Base-by-base conservation (phyloP, 2,113 vertebrate genomes). In the Rafetus swinhoei region DNA sequence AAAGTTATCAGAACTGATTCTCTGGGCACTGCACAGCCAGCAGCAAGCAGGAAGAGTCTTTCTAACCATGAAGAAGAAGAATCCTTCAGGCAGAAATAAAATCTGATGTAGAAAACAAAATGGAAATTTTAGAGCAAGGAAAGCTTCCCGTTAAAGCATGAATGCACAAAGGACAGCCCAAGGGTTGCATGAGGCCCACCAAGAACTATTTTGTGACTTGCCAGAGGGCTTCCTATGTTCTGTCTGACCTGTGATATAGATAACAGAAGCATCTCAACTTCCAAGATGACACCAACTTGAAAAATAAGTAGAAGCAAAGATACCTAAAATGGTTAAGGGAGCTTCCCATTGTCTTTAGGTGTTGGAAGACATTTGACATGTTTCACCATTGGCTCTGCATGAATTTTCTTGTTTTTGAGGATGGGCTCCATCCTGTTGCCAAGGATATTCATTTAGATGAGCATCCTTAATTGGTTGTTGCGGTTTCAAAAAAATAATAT, bases 1-100 rank as follows among this genome's bases (percentile, higher is more conserved):
- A 96, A 45, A 97, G 93, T 94, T 94, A 94, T 94, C 96, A 92
- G 93, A 94, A 94, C 89, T 87, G 91, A 92, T 94, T 94, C 94
- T 90, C 84, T 0, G 3, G 93, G 93, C 92, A 88, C 10, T 85
- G 94, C 86, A 95, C 97, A 94, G 96, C 97, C 89, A 91, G 94
- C 85, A 96, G 96, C 93, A 93, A 96, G 92, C 55, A 56, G 60
- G 60, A 60, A 39, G 85, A 87, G 76, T 82, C 55, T 95, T 96
- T 93, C 84, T 86, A 94, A 95, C 88, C 87, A 59, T 2, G 13
- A 85, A 74, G 19, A 74, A 93, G 76, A 12, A 18, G 7, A 94
- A 81, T 60, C 82, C 84, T 89, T 93, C 93, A 87, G 95, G 95
- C 96, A 95, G 95, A 95, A 93, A 89, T 80, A 93, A 93, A 96